Base-by-base conservation (phyloP, 2,888 invertebrate species). In the Merodon equestris region DNA sequence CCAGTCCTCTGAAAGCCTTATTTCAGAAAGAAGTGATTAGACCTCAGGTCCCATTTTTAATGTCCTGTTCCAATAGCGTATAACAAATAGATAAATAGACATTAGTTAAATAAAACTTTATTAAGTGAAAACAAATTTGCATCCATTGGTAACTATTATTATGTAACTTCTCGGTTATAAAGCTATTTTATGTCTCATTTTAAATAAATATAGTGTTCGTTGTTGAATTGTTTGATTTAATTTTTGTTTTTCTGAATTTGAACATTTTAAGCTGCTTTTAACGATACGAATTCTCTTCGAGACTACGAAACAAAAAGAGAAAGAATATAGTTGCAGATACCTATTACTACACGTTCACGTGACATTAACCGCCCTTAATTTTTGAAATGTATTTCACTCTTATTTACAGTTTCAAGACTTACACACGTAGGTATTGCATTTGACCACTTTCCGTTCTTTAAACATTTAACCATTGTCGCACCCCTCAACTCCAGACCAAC, bases 391-490 rank as follows among this genome's bases (percentile, higher is more conserved):
- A 56, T 48, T 7, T 60, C 60, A 9, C 67, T 73, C 44, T 79
- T 74, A 13, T 79, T 74, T 0, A 40, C 64, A 17, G 38, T 45
- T 9, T 79, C 79, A 9, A 60, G 54, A 47, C 50, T 79, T 27
- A 88, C 84, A 87, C 96, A 96, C 5, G 93, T 93, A 0, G 96
- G 96, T 82, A 96, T 95, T 0, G 95, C 93, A 85, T 93, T 94
- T 0, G 95, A 95, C 96, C 96, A 96, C 90, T 95, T 95, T 79
- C 95, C 94, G 86, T 94, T 95, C 84, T 93, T 93, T 86, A 93
- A 90, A 88, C 96, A 96, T 84, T 94, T 91, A 58, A 96, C 88
- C 91, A 94, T 94, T 4, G 93, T 92, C 0, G 95, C 93, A 36
- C 96, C 96, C 66, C 92, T 92, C 54, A 96, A 90, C 73, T 91